These are phyloP conservation scores for Perdita meconis DNA, from an alignment of 2,888 invertebrate species.

Conservation along the genomic window DNA sequence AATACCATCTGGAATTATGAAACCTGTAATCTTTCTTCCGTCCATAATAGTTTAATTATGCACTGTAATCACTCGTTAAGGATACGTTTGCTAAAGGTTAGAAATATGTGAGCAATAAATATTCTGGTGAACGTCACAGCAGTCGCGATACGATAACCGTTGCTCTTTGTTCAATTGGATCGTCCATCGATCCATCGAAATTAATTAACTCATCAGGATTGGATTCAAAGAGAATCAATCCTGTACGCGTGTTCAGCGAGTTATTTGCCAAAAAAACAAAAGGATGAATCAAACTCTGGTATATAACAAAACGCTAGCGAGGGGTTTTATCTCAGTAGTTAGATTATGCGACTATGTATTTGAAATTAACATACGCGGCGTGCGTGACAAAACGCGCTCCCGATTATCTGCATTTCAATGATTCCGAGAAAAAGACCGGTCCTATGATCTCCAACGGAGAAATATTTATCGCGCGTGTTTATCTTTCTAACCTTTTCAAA, in stretches of 20 bases:
- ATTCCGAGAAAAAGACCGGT: constrained; percentile 52
- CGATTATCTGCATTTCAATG: constrained; percentile 53
- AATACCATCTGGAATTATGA: too few species aligned
- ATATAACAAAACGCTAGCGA: neutral
- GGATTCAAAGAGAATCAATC: neutral
- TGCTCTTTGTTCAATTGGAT: neutral
- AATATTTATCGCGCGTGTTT: neutral
- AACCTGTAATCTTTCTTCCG: too few species aligned
- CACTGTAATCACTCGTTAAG: neutral
- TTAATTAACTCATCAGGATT: neutral
- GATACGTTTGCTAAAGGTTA: neutral
- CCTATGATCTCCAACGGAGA: constrained; percentile 20
- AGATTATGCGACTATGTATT: constrained; percentile 28
- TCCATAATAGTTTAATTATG: too few species aligned
- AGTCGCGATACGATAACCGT: constrained; percentile 19
- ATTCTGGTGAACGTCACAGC: neutral
- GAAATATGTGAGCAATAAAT: neutral
- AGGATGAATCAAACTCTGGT: neutral
- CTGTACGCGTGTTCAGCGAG: too few species aligned
- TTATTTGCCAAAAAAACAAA: neutral
- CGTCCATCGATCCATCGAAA: neutral
- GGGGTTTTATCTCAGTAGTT: constrained; percentile 22
- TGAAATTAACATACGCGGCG: constrained; percentile 39
- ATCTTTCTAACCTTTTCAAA: neutral
- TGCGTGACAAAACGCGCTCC: constrained; percentile 34